Base-by-base conservation (phyloP, 1,140 invertebrate genomes). In the Batillaria attramentaria region DNA sequence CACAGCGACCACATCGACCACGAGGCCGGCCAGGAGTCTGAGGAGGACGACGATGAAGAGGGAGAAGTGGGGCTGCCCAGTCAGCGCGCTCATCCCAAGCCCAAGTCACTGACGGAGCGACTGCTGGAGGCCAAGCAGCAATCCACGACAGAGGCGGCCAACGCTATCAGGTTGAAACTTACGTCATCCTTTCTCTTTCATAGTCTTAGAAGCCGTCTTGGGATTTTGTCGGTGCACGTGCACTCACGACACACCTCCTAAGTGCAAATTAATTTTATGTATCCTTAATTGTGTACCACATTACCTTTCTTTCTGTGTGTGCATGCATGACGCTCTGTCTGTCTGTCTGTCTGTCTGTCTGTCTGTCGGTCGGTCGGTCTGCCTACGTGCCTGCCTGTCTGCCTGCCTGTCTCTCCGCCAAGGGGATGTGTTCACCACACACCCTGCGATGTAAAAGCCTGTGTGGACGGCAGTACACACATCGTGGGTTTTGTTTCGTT, bases 81-180 rank as follows among this genome's bases (percentile, higher is more conserved):
- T 39, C 10, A 35, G 18, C 54, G 16, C 16, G 73, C n/a, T 10
- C 54, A 39, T 31, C 20, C 18, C 13, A 62, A 65, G 54, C 18
- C 20, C 54, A 75, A 75, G 57, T 18, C 35, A 20, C 73, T 75
- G 73, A 13, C 73, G n/a, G 54, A 75, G n/a, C 54, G 54, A 18
- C 73, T 75, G 54, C 54, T 28, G 73, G 73, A 75, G 54, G 28
- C 62, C 6, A 24, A 31, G 24, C 35, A 42, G 2, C 31, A 42
- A 24, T 20, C 46, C 31, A 75, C 18, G 31, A 54, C 20, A 24
- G 73, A 42, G 24, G 54, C 31, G 73, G 73, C 54, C 54, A 20
- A n/a, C 16, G 8, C 18, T 39, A 33, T 28, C 20, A 39, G 20
- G n/a, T n/a, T n/a, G n/a, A n/a, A 50, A 0, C 31, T 20, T 43